Evolutionary conservation across 2,888 invertebrate genomes (phyloP).

Genomic region (Thera obeliscata): DNA sequence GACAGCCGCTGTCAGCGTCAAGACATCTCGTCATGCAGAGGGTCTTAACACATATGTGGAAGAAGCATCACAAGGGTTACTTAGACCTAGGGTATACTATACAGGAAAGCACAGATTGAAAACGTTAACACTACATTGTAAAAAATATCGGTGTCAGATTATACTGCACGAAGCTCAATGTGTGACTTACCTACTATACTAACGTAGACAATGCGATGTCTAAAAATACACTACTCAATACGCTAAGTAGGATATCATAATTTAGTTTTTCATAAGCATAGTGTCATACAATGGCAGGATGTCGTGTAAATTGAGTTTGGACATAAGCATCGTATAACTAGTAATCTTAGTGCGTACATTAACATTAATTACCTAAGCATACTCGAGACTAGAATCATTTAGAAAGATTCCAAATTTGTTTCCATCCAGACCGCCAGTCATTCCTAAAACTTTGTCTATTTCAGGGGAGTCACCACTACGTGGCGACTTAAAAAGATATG

Average conservation of each 20-base stretch:
- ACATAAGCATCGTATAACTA: slow-evolving; percentile 82
- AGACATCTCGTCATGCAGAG: slow-evolving; percentile 12
- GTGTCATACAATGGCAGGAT: slow-evolving; percentile 82
- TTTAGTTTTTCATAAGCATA: slow-evolving; percentile 82
- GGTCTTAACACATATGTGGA: slow-evolving; percentile 34
- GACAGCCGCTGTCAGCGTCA: slow-evolving; percentile 14
- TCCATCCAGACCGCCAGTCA: slow-evolving; percentile 35
- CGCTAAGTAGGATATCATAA: slow-evolving; percentile 79
- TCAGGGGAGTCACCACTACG: slow-evolving; percentile 70
- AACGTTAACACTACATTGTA: slow-evolving; percentile 69
- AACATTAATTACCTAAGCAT: slow-evolving; percentile 75
- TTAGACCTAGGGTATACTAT: slow-evolving; percentile 64
- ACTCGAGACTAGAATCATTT: slow-evolving; percentile 79
- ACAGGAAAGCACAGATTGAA: slow-evolving; percentile 67
- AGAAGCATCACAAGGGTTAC: slow-evolving; percentile 49
- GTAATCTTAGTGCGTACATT: slow-evolving; percentile 78
- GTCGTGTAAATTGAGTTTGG: slow-evolving; percentile 80
- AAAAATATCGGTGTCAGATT: slow-evolving; percentile 79
- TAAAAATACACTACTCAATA: slow-evolving; percentile 83
- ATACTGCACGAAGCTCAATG: slow-evolving; percentile 80
- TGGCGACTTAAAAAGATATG: slow-evolving; percentile 70
- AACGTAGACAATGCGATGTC: slow-evolving; percentile 83
- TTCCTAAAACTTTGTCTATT: slow-evolving; percentile 61
- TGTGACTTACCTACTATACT: slow-evolving; percentile 79
- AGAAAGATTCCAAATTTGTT: slow-evolving; percentile 82